phyloP scores from a whole-genome alignment of 2,113 vertebrate species.

The Bothrops jararaca region DNA sequence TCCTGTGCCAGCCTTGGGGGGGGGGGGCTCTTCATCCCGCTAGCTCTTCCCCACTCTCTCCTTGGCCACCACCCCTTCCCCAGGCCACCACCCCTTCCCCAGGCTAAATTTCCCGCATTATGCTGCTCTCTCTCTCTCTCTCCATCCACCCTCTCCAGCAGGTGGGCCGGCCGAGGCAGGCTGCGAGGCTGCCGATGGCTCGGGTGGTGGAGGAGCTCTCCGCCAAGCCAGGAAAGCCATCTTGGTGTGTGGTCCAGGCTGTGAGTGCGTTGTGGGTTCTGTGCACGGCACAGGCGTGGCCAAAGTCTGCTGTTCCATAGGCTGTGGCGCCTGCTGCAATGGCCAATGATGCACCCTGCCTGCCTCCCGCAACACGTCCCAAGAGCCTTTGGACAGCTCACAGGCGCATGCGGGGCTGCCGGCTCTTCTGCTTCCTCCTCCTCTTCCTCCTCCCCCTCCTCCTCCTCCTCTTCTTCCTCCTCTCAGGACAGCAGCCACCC shows the following conservation, averaged over 20 bases:
- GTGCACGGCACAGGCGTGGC: neutral
- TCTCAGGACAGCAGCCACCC: neutral
- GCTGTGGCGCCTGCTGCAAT: slow-evolving; percentile 69
- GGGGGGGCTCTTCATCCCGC: slow-evolving; percentile 10
- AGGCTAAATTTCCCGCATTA: neutral
- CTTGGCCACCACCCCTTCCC: rapidly evolving
- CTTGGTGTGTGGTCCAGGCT: slow-evolving; percentile 64
- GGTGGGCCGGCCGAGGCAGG: neutral
- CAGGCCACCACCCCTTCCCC: neutral
- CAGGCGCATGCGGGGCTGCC: slow-evolving; percentile 33
- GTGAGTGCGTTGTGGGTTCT: slow-evolving; percentile 1
- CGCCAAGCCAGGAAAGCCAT: slow-evolving; percentile 62
- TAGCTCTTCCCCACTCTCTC: neutral
- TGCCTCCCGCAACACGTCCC: slow-evolving; percentile 70
- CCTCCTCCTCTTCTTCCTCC: neutral
- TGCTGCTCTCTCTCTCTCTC: neutral
- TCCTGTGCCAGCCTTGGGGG: slow-evolving; percentile 31
- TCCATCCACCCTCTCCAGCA: slow-evolving; percentile 17
- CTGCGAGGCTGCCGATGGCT: slow-evolving; percentile 24
- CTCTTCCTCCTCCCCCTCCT: neutral
- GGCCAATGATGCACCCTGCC: slow-evolving; percentile 70
- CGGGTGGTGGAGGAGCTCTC: slow-evolving; percentile 22
- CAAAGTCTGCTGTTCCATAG: slow-evolving; percentile 61
- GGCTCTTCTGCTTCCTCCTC: slow-evolving; percentile 11
- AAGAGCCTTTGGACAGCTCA: slow-evolving; percentile 73